A percentile compares a stretch with the other conserved stretches of the same genome.
phyloP scores from a whole-genome alignment of 2,888 invertebrate genomes.

The Caenorhabditis imperialis region DNA sequence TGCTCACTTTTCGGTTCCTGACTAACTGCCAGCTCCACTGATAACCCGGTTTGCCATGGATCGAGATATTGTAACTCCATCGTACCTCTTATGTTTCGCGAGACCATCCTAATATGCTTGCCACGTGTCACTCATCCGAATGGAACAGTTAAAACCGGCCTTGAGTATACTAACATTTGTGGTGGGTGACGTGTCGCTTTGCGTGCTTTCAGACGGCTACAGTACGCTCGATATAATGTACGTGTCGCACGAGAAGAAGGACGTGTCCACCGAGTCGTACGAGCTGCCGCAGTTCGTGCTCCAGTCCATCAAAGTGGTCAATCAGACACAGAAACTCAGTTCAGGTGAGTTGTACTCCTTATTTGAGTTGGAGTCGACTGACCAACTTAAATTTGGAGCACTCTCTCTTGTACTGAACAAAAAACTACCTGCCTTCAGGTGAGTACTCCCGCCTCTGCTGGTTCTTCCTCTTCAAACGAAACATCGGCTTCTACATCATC shows the following conservation, averaged over 20 bases:
- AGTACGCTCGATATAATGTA: constrained; percentile 69
- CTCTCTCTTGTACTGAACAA: too few species aligned
- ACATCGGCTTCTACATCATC: constrained; percentile 97
- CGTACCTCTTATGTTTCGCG: too few species aligned
- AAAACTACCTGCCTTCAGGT: too few species aligned
- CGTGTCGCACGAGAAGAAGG: constrained; percentile 54
- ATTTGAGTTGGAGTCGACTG: too few species aligned
- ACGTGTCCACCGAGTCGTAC: constrained; percentile 52
- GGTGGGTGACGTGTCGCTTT: constrained; percentile 56
- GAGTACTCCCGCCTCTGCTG: constrained; percentile 78
- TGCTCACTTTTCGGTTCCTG: constrained; percentile 31
- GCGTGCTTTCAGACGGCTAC: constrained; percentile 70
- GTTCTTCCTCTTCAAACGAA: constrained; percentile 84
- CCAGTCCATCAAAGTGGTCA: constrained; percentile 58
- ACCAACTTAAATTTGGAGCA: too few species aligned
- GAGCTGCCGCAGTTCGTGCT: constrained; percentile 70
- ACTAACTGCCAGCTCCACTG: too few species aligned
- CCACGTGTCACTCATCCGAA: too few species aligned
- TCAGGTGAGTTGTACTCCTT: too few species aligned
- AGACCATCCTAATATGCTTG: too few species aligned
- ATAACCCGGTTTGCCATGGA: too few species aligned
- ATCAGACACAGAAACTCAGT: constrained; percentile 63
- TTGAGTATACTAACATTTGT: constrained; percentile 34
- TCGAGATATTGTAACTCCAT: too few species aligned
- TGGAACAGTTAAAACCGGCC: too few species aligned